Base-by-base conservation (phyloP, 2,888 invertebrate species). In the Drosophila recens region DNA sequence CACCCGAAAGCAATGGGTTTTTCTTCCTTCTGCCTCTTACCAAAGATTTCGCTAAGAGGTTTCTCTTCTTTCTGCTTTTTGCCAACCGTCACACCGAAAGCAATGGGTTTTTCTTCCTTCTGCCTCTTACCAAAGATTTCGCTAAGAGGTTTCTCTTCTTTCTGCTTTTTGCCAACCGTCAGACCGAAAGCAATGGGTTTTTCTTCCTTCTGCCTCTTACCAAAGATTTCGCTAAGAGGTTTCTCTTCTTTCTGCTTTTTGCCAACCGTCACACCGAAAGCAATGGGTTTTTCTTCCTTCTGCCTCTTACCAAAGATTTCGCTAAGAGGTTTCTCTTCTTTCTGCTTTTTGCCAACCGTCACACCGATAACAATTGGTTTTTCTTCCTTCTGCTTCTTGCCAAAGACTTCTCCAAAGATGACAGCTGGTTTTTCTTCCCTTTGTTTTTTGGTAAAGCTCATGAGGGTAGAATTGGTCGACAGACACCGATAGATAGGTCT, bases 401-500 rank as follows among this genome's bases (percentile, higher is more conserved):
- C 11, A 13, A 40, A 15, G 9, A 40, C 9, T 6, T 42, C 42
- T n/a, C 6, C 40, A 17, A 45, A 11, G 11, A 42, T 17, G 38
- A 30, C 8, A 10, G 17, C 2, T 10, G 45, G 23, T 11, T 45
- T 45, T 6, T 46, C 27, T 9, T 46, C 27, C n/a, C n/a, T 46
- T 13, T 46, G 27, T n/a, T 46, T 46, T 8, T 8, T 23, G 46
- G 13, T 5, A n/a, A n/a, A 30, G n/a, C 3, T 33, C 6, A 43
- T 4, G 11, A 43, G 11, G 6, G 15, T 59, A 8, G 61, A 69
- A 9, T 17, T 36, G 0, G 9, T 11, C 6, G 59, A 54, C 10
- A 69, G 9, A 34, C 30, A 33, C 3, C 69, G 70, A 10, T 13
- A 48, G 0, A 69, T 43, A 2, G 70, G 69, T 11, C 20, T 33